Percentiles rank a stretch among this genome's conserved stretches.
phyloP scores from a whole-genome alignment of 1,140 invertebrate genomes.

The Leucophenga varia region DNA sequence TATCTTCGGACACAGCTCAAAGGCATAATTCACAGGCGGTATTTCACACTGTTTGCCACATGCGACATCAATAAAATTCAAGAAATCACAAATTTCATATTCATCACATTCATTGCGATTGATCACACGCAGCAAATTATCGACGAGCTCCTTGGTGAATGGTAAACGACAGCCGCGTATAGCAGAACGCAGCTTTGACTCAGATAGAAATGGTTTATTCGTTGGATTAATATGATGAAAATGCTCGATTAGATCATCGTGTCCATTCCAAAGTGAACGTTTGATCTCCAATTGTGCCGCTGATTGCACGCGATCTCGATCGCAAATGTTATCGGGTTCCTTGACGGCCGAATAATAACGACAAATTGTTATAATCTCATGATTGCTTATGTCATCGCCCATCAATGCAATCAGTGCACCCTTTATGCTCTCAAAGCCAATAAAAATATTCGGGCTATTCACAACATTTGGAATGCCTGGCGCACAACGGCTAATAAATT shows the following conservation, averaged over 20 bases:
- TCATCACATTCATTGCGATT: conserved; percentile 66
- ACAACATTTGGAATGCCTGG: conserved; percentile 5
- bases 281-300: conserved; percentile 69
- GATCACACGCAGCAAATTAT: conserved; percentile 66
- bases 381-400: conserved; percentile 69
- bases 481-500: conserved; percentile 23
- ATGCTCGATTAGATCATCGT: conserved; percentile 66
- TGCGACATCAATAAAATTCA: conserved; percentile 46
- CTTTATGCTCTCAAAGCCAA: conserved; percentile 61
- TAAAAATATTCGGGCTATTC: conserved; percentile 14
- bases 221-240: conserved; percentile 65
- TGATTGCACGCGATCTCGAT: conserved; percentile 55
- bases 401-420: conserved; percentile 62
- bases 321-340: conserved; percentile 53
- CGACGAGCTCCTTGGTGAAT: conserved; percentile 65
- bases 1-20: conserved; percentile 48
- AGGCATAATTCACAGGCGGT: conserved; percentile 42
- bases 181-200: conserved; percentile 62
- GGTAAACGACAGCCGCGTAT: conserved; percentile 68
- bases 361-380: conserved; percentile 74
- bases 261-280: conserved; percentile 68
- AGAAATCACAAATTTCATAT: conserved; percentile 56
- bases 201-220: conserved; percentile 61
- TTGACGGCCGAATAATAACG: conserved; percentile 62
- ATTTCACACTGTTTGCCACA: conserved; percentile 39